Evolutionary conservation across 2,888 invertebrate species (phyloP).

Genomic region (Neoscelio sp.): DNA sequence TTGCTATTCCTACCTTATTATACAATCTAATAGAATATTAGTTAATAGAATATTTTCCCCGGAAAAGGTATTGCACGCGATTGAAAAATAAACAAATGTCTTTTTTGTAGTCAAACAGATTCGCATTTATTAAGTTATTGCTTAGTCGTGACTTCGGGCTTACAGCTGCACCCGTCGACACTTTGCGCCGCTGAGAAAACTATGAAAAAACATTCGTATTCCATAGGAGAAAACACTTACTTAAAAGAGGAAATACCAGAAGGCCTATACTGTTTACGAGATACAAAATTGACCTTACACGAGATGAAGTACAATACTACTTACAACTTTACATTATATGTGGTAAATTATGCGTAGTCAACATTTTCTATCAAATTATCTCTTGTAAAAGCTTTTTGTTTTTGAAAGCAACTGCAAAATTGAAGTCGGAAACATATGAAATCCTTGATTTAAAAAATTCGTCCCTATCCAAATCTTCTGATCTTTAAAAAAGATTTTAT

Average conservation of each 20-base stretch:
- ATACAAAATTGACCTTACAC: slow-evolving; percentile 80
- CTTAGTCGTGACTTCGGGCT: slow-evolving; percentile 80
- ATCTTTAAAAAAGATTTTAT: too few species aligned
- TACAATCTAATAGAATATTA: too few species aligned
- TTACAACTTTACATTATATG: slow-evolving; percentile 82
- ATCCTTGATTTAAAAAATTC: too few species aligned
- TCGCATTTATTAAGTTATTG: slow-evolving; percentile 80
- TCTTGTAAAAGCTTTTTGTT: too few species aligned
- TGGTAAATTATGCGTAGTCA: slow-evolving; percentile 71
- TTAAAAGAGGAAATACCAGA: slow-evolving; percentile 70
- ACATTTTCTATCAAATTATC: too few species aligned
- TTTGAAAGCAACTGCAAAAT: too few species aligned
- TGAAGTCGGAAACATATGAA: too few species aligned
- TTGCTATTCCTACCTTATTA: too few species aligned
- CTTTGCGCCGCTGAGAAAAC: slow-evolving; percentile 80
- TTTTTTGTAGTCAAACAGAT: slow-evolving; percentile 77
- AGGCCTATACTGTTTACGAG: slow-evolving; percentile 80
- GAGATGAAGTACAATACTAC: slow-evolving; percentile 81
- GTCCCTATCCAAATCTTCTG: too few species aligned
- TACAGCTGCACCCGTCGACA: slow-evolving; percentile 78
- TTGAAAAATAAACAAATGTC: slow-evolving; percentile 33
- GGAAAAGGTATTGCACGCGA: too few species aligned
- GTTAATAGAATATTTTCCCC: too few species aligned
- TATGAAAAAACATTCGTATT: slow-evolving; percentile 74
- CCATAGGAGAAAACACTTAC: slow-evolving; percentile 58